Evolutionary conservation across 2,888 invertebrate species (phyloP).

Genomic region (Agapostemon virescens): DNA sequence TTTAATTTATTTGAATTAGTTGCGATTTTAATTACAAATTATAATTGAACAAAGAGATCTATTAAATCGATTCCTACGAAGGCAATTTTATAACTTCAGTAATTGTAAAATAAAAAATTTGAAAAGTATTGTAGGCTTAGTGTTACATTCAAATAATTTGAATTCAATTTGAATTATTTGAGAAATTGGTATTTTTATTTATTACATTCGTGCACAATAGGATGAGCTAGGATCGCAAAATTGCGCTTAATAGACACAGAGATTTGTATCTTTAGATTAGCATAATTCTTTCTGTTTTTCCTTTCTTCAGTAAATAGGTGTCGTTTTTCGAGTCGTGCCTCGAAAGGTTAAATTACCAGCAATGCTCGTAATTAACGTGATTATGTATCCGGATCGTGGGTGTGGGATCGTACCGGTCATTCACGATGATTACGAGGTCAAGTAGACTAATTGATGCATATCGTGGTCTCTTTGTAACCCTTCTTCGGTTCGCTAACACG

Average conservation of each 20-base stretch:
- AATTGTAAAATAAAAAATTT: too few relatives aligned
- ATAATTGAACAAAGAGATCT: too few relatives aligned
- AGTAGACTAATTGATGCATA: conserved; percentile 74
- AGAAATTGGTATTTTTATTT: not conserved
- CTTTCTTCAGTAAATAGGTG: conserved; percentile 13
- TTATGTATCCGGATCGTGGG: conserved; percentile 74
- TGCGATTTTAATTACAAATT: too few relatives aligned
- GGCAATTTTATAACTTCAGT: too few relatives aligned
- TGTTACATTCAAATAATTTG: too few relatives aligned
- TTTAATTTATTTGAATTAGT: too few relatives aligned
- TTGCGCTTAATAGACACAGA: not conserved
- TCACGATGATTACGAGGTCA: conserved; percentile 72
- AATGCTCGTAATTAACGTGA: conserved; percentile 62
- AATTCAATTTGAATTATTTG: too few relatives aligned
- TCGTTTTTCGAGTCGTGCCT: conserved; percentile 9
- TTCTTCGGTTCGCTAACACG: conserved; percentile 5
- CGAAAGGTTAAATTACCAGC: conserved; percentile 58
- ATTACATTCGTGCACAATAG: not conserved
- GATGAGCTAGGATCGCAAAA: not conserved
- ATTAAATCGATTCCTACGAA: too few relatives aligned
- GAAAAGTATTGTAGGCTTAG: too few relatives aligned
- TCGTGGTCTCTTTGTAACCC: conserved; percentile 32
- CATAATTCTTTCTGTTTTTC: not conserved
- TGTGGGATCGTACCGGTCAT: conserved; percentile 69
- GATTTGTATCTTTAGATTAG: not conserved